Evolutionary conservation across 2,888 invertebrate species (phyloP).

Genomic region (Erebia aethiops): DNA sequence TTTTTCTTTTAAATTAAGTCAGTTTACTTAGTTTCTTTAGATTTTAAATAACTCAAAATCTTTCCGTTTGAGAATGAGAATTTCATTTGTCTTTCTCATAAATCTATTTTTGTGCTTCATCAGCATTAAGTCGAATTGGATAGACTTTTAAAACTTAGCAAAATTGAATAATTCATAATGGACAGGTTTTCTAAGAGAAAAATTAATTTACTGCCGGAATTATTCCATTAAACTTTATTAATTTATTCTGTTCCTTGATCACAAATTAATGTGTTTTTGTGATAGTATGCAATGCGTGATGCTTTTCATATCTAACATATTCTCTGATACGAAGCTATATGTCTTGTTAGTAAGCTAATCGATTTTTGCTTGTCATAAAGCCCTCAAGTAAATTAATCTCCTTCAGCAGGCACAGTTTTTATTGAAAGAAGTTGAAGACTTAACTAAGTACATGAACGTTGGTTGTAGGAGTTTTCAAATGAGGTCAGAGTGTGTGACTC

Average conservation of each 20-base stretch:
- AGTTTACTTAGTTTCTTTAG: background rate
- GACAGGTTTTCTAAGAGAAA: slow-evolving; percentile 20
- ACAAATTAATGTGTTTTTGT: slow-evolving; percentile 15
- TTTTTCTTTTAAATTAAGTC: background rate
- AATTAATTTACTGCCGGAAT: slow-evolving; percentile 16
- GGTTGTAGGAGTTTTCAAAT: too few species aligned
- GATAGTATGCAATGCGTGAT: background rate
- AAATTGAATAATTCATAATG: slow-evolving; percentile 32
- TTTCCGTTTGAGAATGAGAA: background rate
- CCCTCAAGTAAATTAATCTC: too few species aligned
- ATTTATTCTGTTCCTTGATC: slow-evolving; percentile 15
- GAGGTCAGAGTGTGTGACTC: too few species aligned
- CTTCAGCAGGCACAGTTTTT: too few species aligned
- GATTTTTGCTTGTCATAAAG: too few species aligned
- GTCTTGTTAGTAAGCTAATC: too few species aligned
- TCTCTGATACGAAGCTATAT: background rate
- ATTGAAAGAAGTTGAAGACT: too few species aligned
- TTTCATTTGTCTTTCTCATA: background rate
- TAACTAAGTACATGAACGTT: too few species aligned
- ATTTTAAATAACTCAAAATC: background rate
- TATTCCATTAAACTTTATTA: slow-evolving; percentile 13
- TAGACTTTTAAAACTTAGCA: slow-evolving; percentile 22
- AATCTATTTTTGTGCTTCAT: background rate
- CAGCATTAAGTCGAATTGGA: background rate
- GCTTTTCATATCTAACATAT: background rate